Base-by-base conservation (phyloP, 2,888 invertebrate genomes). In the Eupithecia abbreviata region DNA sequence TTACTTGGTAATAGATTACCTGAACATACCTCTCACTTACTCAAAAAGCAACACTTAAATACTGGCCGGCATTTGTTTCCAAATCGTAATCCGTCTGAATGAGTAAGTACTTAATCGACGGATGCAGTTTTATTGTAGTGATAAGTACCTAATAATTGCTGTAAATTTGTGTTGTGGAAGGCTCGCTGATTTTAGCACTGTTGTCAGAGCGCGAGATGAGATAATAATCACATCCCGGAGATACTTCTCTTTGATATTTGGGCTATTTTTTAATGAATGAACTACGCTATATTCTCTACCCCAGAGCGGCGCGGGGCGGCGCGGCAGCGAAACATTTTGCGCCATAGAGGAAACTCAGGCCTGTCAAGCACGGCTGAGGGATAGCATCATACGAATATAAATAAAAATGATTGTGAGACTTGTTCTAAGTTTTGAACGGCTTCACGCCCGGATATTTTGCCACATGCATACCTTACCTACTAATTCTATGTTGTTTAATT, bases 121-220 rank as follows among this genome's bases (percentile, higher is more conserved):
- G 68, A 55, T 75, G 73, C 69, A 72, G 71, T 75, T 79, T 76
- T 78, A 77, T 72, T 75, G 75, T 45, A 73, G 77, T 76, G 71
- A 72, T 75, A 75, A 70, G 70, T 78, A 68, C 72, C 71, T 79
- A 77, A 77, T 62, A 30, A 62, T 30, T 12, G 62, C 10, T 62
- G 4, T 4, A 18, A 58, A 18, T 58, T 58, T 18, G 58, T 58
- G 58, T 18, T 58, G 58, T 10, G 10, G 58, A 9, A 58, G n/a
- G n/a, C 10, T 18, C 18, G 18, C 13, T 18, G 0, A 58, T 18
- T 15, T 58, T 3, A 18, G 58, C 58, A 18, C 18, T 18, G 18
- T 18, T 58, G 18, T 10, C 10, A 58, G 18, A 0, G 51, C 58
- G n/a, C 51, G 15, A 51, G 15, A 49, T 51, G 5, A 15, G 51